Evolutionary conservation across 2,797 vertebrate species (phyloP).

Genomic region (Argya squamiceps): DNA sequence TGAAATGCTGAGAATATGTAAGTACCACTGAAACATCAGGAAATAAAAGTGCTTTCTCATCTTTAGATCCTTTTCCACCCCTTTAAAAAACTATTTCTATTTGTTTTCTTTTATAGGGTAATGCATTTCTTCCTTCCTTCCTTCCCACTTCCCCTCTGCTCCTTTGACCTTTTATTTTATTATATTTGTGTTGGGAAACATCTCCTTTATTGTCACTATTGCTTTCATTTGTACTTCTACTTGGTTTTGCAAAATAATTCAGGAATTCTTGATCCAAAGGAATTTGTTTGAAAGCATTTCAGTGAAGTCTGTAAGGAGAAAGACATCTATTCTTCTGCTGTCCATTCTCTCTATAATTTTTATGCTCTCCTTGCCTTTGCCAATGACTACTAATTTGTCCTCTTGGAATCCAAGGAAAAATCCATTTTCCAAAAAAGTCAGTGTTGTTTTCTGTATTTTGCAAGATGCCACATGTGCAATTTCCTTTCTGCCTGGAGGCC

Average conservation of each 20-base stretch:
- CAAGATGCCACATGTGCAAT: not conserved
- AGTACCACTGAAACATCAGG: not conserved
- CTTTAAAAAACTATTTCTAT: not conserved
- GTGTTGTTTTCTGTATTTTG: not conserved
- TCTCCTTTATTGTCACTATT: not conserved
- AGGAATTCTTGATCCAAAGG: slow-evolving; percentile 6
- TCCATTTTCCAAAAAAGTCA: not conserved
- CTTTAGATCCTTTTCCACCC: not conserved
- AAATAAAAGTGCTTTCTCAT: slow-evolving; percentile 13
- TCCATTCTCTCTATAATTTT: not conserved
- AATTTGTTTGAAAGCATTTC: slow-evolving; percentile 8
- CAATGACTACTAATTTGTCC: not conserved
- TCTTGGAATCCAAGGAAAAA: not conserved
- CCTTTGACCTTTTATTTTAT: not conserved
- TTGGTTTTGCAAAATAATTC: slow-evolving; percentile 33
- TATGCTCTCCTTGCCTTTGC: not conserved
- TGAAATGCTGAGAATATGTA: not conserved
- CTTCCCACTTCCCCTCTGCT: fast-evolving
- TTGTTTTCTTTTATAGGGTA: not conserved
- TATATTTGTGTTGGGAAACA: not conserved
- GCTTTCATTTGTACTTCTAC: slow-evolving; percentile 31
- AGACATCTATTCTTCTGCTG: not conserved
- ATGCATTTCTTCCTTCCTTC: not conserved
- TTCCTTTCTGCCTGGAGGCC: not conserved
- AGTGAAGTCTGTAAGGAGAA: not conserved